Percentiles rank a stretch among this genome's conserved stretches.
Conservation (phyloP, 2,113 vertebrate genomes). For the Caretta caretta region DNA sequence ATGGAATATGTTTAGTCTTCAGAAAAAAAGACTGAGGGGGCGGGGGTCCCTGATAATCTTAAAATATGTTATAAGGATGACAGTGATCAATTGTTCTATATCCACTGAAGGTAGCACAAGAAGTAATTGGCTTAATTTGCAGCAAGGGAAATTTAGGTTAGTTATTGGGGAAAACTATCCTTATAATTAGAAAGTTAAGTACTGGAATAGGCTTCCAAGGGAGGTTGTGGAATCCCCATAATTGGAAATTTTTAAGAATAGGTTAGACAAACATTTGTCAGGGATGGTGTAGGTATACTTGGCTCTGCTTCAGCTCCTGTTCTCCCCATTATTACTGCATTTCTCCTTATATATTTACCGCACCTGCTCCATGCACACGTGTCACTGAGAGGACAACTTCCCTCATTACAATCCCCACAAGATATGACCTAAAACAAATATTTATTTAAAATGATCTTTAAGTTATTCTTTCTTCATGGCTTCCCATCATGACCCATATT, state of each 20-base stretch:
- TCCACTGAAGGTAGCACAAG: no score
- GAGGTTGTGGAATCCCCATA: no score
- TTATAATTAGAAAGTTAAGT: no score
- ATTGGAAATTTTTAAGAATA: no score
- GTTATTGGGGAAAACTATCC: no score
- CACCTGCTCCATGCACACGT: slow-evolving; percentile 1
- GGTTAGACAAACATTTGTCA: no score
- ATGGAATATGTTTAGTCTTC: no score
- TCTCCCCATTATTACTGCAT: background rate
- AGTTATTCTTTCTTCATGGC: background rate
- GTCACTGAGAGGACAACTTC: slow-evolving; percentile 24
- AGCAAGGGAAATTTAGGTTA: no score
- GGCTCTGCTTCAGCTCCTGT: background rate
- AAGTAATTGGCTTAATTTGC: no score
- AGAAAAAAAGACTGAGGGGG: background rate
- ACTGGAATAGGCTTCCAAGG: no score
- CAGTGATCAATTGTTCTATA: background rate
- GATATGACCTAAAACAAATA: background rate
- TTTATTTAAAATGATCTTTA: slow-evolving; percentile 1
- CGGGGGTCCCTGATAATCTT: background rate
- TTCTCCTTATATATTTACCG: slow-evolving; percentile 5
- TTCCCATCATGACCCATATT: background rate
- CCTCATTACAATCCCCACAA: slow-evolving; percentile 23
- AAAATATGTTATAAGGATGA: background rate
- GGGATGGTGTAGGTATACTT: no score